These are phyloP conservation scores for Caenorhabditis virilis DNA, from an alignment of 2,888 invertebrate species.

Conservation along the genomic window DNA sequence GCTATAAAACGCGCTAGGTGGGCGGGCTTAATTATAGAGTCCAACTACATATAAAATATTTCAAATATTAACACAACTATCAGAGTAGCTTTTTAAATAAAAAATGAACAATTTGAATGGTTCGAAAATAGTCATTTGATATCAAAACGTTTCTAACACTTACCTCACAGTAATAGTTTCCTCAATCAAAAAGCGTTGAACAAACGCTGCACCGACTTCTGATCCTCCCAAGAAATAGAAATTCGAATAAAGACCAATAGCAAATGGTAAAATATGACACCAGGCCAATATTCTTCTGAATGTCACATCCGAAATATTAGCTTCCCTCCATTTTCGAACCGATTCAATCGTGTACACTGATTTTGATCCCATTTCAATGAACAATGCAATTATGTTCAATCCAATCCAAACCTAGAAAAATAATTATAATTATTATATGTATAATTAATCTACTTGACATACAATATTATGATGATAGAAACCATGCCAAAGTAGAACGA, in stretches of 20 bases:
- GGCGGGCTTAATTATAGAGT: too few species aligned
- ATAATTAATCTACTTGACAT: constrained; percentile 9
- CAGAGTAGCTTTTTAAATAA: too few species aligned
- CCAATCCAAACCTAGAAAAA: constrained; percentile 69
- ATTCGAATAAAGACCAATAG: constrained; percentile 67
- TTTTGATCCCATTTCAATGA: constrained; percentile 68
- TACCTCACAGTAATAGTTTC: constrained; percentile 64
- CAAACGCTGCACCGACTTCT: constrained; percentile 65
- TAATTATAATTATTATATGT: constrained; percentile 1
- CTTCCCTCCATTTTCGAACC: constrained; percentile 54
- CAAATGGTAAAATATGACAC: constrained; percentile 66
- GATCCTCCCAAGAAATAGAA: constrained; percentile 68
- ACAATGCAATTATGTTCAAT: constrained; percentile 70
- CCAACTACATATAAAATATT: too few species aligned
- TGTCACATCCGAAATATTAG: constrained; percentile 54
- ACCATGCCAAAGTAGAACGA: constrained; percentile 72
- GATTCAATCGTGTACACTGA: constrained; percentile 56
- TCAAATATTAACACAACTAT: too few species aligned
- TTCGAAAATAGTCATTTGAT: background rate
- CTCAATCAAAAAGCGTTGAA: constrained; percentile 66
- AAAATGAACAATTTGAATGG: too few species aligned
- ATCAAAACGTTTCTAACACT: background rate
- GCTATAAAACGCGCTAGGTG: too few species aligned
- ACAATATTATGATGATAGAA: constrained; percentile 69
- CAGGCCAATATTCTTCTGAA: constrained; percentile 64